Conservation (phyloP, 2,797 vertebrate genomes). For the Numenius phaeopus region DNA sequence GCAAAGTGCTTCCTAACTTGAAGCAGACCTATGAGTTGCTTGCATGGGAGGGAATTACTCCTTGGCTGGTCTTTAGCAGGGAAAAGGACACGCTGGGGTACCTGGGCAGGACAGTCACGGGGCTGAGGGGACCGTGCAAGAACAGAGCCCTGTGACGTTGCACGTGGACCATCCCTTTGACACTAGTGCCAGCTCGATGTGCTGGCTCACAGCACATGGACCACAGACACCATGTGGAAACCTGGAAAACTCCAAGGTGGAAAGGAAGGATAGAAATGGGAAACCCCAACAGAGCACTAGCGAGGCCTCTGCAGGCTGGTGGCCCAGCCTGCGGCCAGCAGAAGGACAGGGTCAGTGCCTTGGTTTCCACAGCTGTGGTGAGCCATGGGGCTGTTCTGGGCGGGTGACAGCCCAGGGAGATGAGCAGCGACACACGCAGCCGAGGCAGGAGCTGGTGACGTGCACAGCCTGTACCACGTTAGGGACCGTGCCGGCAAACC, state of each 20-base stretch:
- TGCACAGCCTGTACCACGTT: accelerated
- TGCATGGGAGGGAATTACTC: background rate
- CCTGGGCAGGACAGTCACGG: background rate
- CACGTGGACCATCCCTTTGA: accelerated
- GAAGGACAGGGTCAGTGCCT: background rate
- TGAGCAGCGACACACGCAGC: background rate
- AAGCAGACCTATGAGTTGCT: background rate
- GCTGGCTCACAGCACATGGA: accelerated
- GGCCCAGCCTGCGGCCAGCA: background rate
- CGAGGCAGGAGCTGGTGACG: background rate
- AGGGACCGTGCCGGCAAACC: background rate
- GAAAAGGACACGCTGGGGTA: accelerated
- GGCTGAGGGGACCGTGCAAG: accelerated
- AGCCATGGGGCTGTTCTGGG: background rate
- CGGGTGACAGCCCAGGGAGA: background rate
- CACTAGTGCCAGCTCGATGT: background rate
- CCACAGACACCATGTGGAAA: background rate
- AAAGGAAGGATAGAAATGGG: background rate
- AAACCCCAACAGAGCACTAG: background rate
- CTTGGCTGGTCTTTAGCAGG: background rate
- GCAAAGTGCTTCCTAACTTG: background rate
- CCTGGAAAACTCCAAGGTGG: background rate
- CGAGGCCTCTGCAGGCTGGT: background rate
- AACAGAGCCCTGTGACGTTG: background rate
- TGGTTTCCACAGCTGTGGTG: background rate